These are phyloP conservation scores for Hyperoplus lanceolatus DNA, from an alignment of 2,797 vertebrate species.

Conservation along the genomic window DNA sequence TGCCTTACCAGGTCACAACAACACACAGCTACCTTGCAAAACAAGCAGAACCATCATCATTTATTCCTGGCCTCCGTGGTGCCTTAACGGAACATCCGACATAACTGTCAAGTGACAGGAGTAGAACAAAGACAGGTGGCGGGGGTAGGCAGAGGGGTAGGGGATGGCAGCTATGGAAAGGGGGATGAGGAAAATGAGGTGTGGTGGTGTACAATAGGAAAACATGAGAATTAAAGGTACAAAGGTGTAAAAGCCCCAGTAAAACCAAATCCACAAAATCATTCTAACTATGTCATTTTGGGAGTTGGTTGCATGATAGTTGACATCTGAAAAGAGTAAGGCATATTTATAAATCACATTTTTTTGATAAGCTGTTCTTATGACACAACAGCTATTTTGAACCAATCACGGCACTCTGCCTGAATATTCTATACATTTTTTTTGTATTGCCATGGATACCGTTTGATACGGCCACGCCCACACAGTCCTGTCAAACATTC, in stretches of 20 bases:
- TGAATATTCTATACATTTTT: too few species aligned
- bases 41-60: conserved; percentile 63
- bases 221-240: conserved; percentile 34
- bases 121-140: conserved; percentile 67
- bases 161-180: conserved; percentile 14
- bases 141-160: conserved; percentile 27
- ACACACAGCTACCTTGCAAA: conserved; percentile 61
- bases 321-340: too few species aligned
- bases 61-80: conserved; percentile 44
- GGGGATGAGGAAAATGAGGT: conserved; percentile 14
- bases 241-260: conserved; percentile 23
- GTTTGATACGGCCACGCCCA: too few species aligned
- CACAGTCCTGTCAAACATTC: too few species aligned
- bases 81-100: conserved; percentile 41
- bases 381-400: too few species aligned
- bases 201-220: neutral
- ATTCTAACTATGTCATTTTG: too few species aligned
- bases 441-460: too few species aligned
- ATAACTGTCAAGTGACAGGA: conserved; percentile 51
- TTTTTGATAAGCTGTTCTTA: too few species aligned
- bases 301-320: too few species aligned
- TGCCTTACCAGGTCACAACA: conserved; percentile 65
- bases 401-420: too few species aligned
- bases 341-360: too few species aligned
- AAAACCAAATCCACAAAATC: too few species aligned